Percentiles rank a stretch among this genome's conserved stretches.
phyloP scores from a whole-genome alignment of 2,113 vertebrate genomes.

The Ctenodactylus gundi region DNA sequence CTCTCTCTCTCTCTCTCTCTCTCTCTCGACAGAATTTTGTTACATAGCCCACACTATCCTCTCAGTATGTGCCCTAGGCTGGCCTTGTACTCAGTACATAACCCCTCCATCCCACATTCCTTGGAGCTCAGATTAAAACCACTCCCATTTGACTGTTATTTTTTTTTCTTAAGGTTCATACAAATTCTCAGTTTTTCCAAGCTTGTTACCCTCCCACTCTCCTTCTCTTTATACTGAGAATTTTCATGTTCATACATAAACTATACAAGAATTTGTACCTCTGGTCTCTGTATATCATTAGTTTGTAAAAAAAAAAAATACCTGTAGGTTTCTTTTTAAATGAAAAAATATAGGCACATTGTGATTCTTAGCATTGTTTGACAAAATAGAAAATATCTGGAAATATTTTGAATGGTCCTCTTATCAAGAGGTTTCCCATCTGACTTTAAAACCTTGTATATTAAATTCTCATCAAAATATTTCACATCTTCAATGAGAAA shows the following conservation, averaged over 20 bases:
- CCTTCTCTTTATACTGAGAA: not conserved
- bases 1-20: not conserved
- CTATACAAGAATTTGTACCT: not conserved
- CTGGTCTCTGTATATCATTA: not conserved
- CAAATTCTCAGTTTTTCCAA: too few relatives aligned
- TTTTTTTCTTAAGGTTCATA: not conserved
- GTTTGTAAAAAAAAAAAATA: not conserved
- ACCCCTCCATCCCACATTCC: too few relatives aligned
- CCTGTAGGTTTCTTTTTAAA: not conserved
- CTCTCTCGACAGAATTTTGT: not conserved
- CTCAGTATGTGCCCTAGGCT: not conserved
- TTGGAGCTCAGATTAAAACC: too few relatives aligned
- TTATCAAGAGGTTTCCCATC: not conserved
- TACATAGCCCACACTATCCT: not conserved
- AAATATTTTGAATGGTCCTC: not conserved
- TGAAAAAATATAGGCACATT: not conserved
- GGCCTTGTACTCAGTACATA: not conserved
- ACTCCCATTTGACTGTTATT: too few relatives aligned
- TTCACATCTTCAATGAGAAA: not conserved
- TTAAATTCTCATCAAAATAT: conserved; percentile 35
- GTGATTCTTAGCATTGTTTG: not conserved
- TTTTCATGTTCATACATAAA: not conserved
- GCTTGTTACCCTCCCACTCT: not conserved
- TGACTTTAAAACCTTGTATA: not conserved
- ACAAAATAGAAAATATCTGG: not conserved